These are phyloP conservation scores for Thaleichthys pacificus DNA, from an alignment of 2,797 vertebrate genomes.

Conservation along the genomic window DNA sequence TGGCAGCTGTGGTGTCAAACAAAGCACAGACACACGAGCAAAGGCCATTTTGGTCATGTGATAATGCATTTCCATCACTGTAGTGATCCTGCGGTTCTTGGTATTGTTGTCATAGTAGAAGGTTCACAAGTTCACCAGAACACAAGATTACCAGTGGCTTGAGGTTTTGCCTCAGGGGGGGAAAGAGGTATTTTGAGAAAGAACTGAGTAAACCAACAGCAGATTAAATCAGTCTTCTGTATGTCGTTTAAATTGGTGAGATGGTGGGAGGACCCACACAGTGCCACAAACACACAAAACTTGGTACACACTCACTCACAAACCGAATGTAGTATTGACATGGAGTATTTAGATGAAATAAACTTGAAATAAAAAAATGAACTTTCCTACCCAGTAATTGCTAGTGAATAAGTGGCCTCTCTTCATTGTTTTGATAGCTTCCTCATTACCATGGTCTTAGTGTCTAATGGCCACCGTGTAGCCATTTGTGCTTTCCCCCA, in stretches of 20 bases:
- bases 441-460: conserved; percentile 21
- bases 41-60: conserved; percentile 28
- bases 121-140: conserved; percentile 62
- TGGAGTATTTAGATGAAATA: too few species aligned
- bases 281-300: too few species aligned
- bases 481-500: conserved; percentile 45
- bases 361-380: too few species aligned
- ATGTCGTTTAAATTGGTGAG: conserved; percentile 31
- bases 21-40: conserved; percentile 12
- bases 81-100: conserved; percentile 14
- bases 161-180: conserved; percentile 37
- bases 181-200: conserved; percentile 36
- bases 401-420: too few species aligned
- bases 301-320: conserved; percentile 15
- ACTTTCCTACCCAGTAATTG: too few species aligned
- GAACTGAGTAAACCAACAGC: conserved; percentile 27
- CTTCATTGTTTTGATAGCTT: background rate
- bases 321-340: conserved; percentile 7
- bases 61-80: conserved; percentile 21
- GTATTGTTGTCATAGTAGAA: conserved; percentile 32
- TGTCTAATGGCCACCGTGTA: conserved; percentile 6
- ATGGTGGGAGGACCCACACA: conserved; percentile 38
- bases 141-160: conserved; percentile 41
- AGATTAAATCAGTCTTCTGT: conserved; percentile 47
- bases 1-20: conserved; percentile 30